phyloP scores from a whole-genome alignment of 2,888 invertebrate genomes.

The Sabatieria punctata region DNA sequence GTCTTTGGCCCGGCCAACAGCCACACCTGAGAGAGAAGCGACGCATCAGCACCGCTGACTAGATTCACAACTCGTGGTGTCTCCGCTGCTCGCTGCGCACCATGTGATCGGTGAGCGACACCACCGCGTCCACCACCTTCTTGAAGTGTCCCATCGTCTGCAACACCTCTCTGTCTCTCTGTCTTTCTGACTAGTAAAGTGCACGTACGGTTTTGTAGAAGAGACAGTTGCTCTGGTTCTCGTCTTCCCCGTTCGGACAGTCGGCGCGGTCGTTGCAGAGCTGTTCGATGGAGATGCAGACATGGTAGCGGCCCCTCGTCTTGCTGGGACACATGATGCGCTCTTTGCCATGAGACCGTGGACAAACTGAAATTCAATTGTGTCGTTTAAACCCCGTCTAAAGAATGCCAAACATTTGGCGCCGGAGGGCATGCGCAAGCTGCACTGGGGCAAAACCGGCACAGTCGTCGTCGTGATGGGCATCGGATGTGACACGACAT shows the following conservation, averaged over 20 bases:
- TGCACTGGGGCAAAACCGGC: too few species aligned
- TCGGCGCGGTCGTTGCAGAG: background rate
- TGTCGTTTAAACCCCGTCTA: too few species aligned
- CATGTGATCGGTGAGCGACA: background rate
- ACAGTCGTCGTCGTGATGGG: too few species aligned
- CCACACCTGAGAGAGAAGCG: too few species aligned
- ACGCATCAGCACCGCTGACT: too few species aligned
- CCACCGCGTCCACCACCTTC: background rate
- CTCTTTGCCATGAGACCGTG: background rate
- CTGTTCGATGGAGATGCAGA: background rate
- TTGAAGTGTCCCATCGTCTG: background rate
- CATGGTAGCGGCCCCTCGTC: background rate
- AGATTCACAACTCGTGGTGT: too few species aligned
- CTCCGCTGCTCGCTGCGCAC: background rate
- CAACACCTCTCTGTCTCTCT: background rate
- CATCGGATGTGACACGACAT: too few species aligned
- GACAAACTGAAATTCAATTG: too few species aligned
- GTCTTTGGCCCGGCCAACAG: too few species aligned
- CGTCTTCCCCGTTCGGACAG: background rate
- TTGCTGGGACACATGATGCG: background rate
- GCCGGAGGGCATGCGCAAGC: too few species aligned
- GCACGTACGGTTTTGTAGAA: background rate
- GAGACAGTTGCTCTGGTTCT: background rate
- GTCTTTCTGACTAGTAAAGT: background rate
- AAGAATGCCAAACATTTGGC: too few species aligned